These are phyloP conservation scores for Ophion slaviceki DNA, from an alignment of 2,888 invertebrate species.

Conservation along the genomic window DNA sequence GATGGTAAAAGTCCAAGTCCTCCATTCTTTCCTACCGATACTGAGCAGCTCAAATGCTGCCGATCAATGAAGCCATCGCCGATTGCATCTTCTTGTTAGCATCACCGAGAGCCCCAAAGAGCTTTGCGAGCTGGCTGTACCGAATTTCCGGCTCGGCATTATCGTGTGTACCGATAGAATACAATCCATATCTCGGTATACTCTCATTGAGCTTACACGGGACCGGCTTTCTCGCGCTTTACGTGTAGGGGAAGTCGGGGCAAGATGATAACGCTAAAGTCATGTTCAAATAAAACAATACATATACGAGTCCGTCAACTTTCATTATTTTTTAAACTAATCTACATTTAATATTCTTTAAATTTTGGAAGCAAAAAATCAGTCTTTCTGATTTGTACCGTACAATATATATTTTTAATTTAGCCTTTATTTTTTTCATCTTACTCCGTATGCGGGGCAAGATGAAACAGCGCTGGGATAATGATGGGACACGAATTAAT, in stretches of 20 bases:
- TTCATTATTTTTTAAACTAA: too few relatives aligned
- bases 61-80: background rate
- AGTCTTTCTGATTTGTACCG: too few relatives aligned
- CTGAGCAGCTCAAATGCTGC: background rate
- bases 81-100: background rate
- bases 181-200: conserved; percentile 72
- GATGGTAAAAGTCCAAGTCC: background rate
- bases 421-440: too few relatives aligned
- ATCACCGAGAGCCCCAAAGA: background rate
- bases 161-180: conserved; percentile 77
- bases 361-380: too few relatives aligned
- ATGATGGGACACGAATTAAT: too few relatives aligned
- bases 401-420: too few relatives aligned
- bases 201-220: conserved; percentile 70
- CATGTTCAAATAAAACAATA: too few relatives aligned
- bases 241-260: background rate
- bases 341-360: too few relatives aligned
- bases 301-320: too few relatives aligned
- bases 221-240: conserved; percentile 65
- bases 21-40: background rate
- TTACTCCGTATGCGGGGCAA: too few relatives aligned
- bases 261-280: too few relatives aligned
- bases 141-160: conserved; percentile 62
- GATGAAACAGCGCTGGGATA: too few relatives aligned
- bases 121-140: conserved; percentile 62